phyloP scores from a whole-genome alignment of 2,113 vertebrate species.

The Daboia siamensis region DNA sequence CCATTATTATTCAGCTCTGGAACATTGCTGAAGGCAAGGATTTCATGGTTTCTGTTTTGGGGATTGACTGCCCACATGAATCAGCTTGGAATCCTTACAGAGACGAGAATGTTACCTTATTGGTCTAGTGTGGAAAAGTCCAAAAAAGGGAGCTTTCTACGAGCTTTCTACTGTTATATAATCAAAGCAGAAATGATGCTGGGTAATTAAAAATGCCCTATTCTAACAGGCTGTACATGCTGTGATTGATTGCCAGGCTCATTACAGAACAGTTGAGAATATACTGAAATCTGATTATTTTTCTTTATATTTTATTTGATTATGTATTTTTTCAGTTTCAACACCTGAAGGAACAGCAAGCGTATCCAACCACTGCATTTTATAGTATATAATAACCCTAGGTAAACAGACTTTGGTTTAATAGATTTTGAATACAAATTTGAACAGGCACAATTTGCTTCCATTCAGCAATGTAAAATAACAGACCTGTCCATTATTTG shows the following conservation, averaged over 20 bases:
- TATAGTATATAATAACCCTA: background rate
- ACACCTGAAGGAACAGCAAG: background rate
- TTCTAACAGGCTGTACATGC: background rate
- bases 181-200: background rate
- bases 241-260: background rate
- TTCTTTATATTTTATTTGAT: background rate
- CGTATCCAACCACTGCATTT: too few relatives aligned
- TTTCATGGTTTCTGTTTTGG: background rate
- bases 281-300: background rate
- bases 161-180: background rate
- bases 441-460: background rate
- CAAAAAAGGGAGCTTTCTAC: background rate
- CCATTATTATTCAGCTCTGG: background rate
- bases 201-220: background rate
- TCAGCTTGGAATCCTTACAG: background rate
- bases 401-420: background rate
- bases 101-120: slow-evolving; percentile 9
- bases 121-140: background rate
- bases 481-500: background rate
- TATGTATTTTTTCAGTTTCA: background rate
- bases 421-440: background rate
- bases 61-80: background rate
- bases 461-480: background rate
- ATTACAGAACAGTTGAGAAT: background rate
- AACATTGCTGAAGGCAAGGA: background rate